These are phyloP conservation scores for Sebastes steindachneri DNA, from an alignment of 2,797 vertebrate genomes.

Conservation along the genomic window DNA sequence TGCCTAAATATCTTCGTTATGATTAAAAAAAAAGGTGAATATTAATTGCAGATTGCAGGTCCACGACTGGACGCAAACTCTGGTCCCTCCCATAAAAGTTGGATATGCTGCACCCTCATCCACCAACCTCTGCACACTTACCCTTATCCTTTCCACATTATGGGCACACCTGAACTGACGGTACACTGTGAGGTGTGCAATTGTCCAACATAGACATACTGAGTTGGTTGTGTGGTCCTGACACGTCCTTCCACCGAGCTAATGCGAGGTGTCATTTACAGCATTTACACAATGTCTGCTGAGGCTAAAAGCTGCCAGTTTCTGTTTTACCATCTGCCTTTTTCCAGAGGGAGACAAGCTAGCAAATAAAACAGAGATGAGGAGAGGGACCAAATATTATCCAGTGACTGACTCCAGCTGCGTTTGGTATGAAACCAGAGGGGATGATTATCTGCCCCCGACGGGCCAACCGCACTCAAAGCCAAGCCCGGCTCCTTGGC, in stretches of 20 bases:
- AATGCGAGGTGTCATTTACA: slow-evolving; percentile 26
- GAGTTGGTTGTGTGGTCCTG: neutral
- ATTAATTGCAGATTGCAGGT: neutral
- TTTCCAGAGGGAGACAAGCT: slow-evolving; percentile 21
- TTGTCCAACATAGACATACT: neutral
- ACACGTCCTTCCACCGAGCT: neutral
- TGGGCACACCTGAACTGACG: neutral
- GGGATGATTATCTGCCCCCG: slow-evolving; percentile 64
- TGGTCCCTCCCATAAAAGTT: neutral
- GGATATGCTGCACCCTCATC: neutral
- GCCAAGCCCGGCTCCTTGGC: slow-evolving; percentile 50
- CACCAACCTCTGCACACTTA: neutral
- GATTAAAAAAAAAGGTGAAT: neutral
- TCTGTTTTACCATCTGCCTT: slow-evolving; percentile 40
- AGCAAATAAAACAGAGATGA: slow-evolving; percentile 8
- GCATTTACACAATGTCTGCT: slow-evolving; percentile 2
- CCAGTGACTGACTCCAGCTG: slow-evolving; percentile 51
- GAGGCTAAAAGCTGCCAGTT: slow-evolving; percentile 39
- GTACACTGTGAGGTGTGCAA: neutral
- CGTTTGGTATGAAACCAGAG: slow-evolving; percentile 37
- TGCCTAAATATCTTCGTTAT: neutral
- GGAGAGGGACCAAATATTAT: slow-evolving; percentile 33
- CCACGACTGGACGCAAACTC: neutral
- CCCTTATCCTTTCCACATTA: neutral
- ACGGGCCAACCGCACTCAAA: slow-evolving; percentile 36